phyloP scores from a whole-genome alignment of 2,888 invertebrate genomes.

The Cyrtodaria siliqua region DNA sequence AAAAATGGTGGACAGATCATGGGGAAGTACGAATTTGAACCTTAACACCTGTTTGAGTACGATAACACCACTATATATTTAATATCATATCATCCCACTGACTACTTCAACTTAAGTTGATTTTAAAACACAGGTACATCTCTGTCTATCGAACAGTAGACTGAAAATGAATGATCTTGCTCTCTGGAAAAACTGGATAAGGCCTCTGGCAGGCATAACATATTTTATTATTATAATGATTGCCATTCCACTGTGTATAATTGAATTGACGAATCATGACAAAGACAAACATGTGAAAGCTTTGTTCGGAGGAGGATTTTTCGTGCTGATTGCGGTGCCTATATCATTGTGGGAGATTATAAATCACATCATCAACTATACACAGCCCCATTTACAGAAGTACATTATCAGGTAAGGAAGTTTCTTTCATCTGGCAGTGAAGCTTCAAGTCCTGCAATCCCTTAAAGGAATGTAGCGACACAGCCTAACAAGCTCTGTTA shows the following conservation, averaged over 20 bases:
- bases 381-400: constrained; percentile 96
- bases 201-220: constrained; percentile 92
- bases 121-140: too few species aligned
- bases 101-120: too few species aligned
- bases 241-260: constrained; percentile 93
- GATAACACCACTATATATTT: too few species aligned
- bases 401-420: constrained; percentile 95
- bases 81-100: too few species aligned
- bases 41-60: too few species aligned
- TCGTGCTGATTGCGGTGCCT: constrained; percentile 95
- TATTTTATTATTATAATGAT: constrained; percentile 94
- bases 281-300: constrained; percentile 91
- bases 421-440: too few species aligned
- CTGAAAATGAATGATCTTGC: constrained; percentile 65
- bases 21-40: background rate
- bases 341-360: constrained; percentile 98
- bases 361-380: constrained; percentile 97
- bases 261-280: constrained; percentile 91
- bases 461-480: too few species aligned
- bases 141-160: too few species aligned
- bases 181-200: constrained; percentile 95
- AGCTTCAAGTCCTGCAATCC: too few species aligned
- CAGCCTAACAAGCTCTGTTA: too few species aligned
- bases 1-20: constrained; percentile 61
- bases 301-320: constrained; percentile 95